These are phyloP conservation scores for Drosophila guanche DNA, from an alignment of 1,140 invertebrate genomes.

Conservation along the genomic window DNA sequence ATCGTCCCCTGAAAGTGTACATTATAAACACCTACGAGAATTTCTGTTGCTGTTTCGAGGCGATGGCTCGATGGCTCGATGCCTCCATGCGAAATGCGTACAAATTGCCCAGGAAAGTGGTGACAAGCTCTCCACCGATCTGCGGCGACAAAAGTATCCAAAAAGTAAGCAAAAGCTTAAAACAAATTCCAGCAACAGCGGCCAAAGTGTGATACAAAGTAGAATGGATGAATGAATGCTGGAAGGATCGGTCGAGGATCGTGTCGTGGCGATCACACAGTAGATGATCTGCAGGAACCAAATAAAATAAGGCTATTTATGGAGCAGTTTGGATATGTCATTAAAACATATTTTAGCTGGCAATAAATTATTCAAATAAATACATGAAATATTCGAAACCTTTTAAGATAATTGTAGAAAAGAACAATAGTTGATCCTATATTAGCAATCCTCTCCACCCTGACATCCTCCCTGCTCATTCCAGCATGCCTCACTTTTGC, in stretches of 20 bases:
- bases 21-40: conserved; percentile 81
- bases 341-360: no score
- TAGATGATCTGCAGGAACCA: neutral
- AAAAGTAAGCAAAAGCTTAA: conserved; percentile 17
- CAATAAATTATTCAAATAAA: no score
- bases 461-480: no score
- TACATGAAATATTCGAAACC: no score
- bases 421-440: no score
- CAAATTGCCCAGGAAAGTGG: conserved; percentile 79
- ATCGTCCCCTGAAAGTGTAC: conserved; percentile 63
- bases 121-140: conserved; percentile 63
- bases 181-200: conserved; percentile 9
- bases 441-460: no score
- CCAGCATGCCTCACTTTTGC: neutral
- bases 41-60: conserved; percentile 34
- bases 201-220: conserved; percentile 48
- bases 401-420: no score
- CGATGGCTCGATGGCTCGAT: conserved; percentile 2
- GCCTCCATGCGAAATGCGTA: conserved; percentile 45
- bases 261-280: neutral
- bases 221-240: conserved; percentile 37
- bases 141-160: conserved; percentile 26
- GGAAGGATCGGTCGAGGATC: neutral
- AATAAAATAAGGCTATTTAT: neutral
- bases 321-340: no score